Evolutionary conservation across 64 coral and sea anemone genomes (phyloP).

Genomic region (Pocillopora verrucosa): DNA sequence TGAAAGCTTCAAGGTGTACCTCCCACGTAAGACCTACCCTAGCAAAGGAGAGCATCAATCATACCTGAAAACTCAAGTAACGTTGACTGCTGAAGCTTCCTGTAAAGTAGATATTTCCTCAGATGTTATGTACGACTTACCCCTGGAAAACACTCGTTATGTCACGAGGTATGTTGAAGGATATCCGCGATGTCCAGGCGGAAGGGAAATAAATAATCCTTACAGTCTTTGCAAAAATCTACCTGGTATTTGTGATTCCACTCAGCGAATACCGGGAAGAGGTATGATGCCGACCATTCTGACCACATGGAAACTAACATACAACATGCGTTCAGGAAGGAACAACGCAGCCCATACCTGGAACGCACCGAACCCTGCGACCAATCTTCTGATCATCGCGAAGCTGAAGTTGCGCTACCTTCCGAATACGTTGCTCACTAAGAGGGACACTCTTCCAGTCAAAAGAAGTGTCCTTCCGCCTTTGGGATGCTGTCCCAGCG

Average conservation of each 20-base stretch:
- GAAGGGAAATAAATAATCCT: slow-evolving; percentile 31
- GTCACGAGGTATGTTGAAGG: slow-evolving; percentile 23
- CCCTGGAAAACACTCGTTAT: slow-evolving; percentile 13
- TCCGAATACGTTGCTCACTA: neutral
- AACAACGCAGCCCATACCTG: neutral
- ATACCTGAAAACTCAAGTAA: neutral
- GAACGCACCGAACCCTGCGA: slow-evolving; percentile 12
- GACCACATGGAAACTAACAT: slow-evolving; percentile 7
- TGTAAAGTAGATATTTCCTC: neutral
- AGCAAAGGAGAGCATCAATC: too few relatives aligned
- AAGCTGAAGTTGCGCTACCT: neutral
- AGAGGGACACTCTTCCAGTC: too few relatives aligned
- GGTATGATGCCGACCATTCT: slow-evolving; percentile 40
- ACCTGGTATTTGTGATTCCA: slow-evolving; percentile 38
- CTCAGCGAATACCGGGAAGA: neutral
- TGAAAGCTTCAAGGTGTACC: slow-evolving; percentile 21
- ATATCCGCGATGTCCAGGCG: slow-evolving; percentile 2
- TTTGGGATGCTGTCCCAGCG: too few relatives aligned
- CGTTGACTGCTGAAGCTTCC: neutral
- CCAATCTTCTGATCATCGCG: slow-evolving; percentile 3
- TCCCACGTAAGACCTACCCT: slow-evolving; percentile 24
- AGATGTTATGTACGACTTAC: slow-evolving; percentile 16
- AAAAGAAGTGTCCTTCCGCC: too few relatives aligned
- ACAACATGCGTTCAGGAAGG: neutral
- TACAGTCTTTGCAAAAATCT: slow-evolving; percentile 63